A percentile compares a stretch with the other conserved stretches of the same genome.
phyloP scores from a whole-genome alignment of 92 coral and sea anemone species.

The Heteractis magnifica region DNA sequence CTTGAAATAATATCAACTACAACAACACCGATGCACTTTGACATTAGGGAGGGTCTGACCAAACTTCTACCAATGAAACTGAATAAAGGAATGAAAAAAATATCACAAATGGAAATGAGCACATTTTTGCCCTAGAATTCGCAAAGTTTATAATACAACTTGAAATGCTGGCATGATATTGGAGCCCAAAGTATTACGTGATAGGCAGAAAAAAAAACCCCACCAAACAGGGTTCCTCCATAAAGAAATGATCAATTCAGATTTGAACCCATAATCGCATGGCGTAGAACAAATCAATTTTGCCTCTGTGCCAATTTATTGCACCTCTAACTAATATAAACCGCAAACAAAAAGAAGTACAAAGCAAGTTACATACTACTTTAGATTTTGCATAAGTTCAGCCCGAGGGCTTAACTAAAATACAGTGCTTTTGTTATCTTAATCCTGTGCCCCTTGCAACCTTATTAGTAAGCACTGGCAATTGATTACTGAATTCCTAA shows the following conservation, averaged over 20 bases:
- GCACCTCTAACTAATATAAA: background rate
- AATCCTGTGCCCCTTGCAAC: background rate
- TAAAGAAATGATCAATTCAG: too few relatives aligned
- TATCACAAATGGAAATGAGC: background rate
- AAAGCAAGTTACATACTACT: background rate
- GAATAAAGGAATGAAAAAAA: background rate
- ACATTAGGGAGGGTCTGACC: background rate
- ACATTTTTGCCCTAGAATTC: background rate
- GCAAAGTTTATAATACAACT: background rate
- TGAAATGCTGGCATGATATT: too few relatives aligned
- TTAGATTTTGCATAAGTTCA: background rate
- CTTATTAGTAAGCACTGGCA: background rate
- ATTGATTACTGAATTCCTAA: background rate
- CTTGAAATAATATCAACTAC: background rate
- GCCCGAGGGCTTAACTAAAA: background rate
- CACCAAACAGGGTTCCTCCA: too few relatives aligned
- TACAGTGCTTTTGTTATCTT: background rate
- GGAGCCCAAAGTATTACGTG: too few relatives aligned
- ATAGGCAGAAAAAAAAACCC: too few relatives aligned
- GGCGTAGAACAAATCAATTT: background rate
- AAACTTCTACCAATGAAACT: background rate
- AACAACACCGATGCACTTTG: background rate
- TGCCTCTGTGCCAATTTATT: background rate
- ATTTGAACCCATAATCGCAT: too few relatives aligned
- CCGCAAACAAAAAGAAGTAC: conserved; percentile 1